phyloP scores from a whole-genome alignment of 2,113 vertebrate species.

The Ginglymostoma cirratum region DNA sequence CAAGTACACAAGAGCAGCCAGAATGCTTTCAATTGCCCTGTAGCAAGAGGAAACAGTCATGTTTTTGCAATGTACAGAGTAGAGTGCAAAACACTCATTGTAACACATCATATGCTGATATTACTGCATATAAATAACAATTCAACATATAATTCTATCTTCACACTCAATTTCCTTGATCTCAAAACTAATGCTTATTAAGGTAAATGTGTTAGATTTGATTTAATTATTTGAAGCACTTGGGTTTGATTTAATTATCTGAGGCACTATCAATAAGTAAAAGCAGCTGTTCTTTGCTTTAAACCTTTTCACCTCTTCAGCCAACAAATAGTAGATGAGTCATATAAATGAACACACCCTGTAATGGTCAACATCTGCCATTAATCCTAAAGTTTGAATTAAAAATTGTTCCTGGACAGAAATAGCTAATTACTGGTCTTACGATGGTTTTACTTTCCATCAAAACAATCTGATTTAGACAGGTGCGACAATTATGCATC shows the following conservation, averaged over 20 bases:
- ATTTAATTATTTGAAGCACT: constrained; percentile 8
- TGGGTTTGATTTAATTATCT: constrained; percentile 10
- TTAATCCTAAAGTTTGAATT: neutral
- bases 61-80: neutral
- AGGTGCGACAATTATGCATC: neutral
- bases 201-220: neutral
- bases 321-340: neutral
- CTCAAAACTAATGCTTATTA: neutral
- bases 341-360: constrained; percentile 10
- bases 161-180: constrained; percentile 13
- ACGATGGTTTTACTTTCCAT: neutral
- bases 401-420: constrained; percentile 9
- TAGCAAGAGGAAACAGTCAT: neutral
- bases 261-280: constrained; percentile 25
- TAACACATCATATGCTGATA: neutral
- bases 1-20: neutral
- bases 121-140: neutral
- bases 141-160: neutral
- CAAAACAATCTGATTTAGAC: neutral
- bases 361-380: neutral
- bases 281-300: constrained; percentile 6
- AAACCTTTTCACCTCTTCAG: constrained; percentile 4
- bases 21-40: neutral
- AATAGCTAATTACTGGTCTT: neutral
- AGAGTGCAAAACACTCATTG: neutral